A percentile compares a stretch with the other conserved stretches of the same genome.
phyloP scores from a whole-genome alignment of 2,888 invertebrate species.

The Nezara viridula region DNA sequence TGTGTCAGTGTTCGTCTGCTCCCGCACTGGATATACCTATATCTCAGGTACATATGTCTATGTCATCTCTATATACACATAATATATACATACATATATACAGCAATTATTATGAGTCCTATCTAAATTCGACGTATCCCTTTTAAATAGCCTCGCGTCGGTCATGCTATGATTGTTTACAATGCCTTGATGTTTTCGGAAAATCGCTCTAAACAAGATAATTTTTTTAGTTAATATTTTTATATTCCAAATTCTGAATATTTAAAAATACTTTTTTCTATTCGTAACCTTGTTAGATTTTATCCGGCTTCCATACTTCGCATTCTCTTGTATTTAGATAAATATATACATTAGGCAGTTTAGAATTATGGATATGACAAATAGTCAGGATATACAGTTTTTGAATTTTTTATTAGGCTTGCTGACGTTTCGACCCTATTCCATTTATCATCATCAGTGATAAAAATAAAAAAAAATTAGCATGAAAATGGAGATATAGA shows the following conservation, averaged over 20 bases:
- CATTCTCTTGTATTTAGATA: neutral
- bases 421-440: no score
- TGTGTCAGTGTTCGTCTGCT: slow-evolving; percentile 17
- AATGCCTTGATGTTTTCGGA: neutral
- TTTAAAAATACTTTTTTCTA: neutral
- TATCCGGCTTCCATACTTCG: neutral
- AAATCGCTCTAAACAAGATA: neutral
- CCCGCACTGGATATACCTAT: slow-evolving; percentile 46
- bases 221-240: neutral
- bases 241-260: neutral
- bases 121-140: neutral
- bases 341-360: no score
- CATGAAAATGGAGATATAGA: no score
- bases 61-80: neutral
- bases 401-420: no score
- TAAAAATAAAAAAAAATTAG: no score
- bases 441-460: no score
- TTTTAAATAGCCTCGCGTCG: neutral
- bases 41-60: slow-evolving; percentile 13
- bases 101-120: neutral
- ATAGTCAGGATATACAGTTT: no score
- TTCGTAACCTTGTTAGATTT: neutral
- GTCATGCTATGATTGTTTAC: neutral
- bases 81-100: neutral
- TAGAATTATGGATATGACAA: no score